phyloP scores from a whole-genome alignment of 35 echinoderm and acorn worm species.

The Lytechinus variegatus region DNA sequence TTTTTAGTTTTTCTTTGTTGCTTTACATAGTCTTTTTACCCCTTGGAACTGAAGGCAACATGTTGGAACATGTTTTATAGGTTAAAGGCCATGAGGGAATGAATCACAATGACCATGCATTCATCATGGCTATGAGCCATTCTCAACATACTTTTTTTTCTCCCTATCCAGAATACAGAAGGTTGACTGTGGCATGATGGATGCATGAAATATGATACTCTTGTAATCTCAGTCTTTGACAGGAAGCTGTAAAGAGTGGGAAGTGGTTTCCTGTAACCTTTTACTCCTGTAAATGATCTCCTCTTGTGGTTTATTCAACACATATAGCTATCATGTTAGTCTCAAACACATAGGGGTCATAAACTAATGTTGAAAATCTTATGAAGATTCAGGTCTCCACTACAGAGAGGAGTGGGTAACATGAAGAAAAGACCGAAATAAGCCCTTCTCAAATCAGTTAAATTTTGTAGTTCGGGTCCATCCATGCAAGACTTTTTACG shows the following conservation, averaged over 20 bases:
- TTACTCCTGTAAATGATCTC: background rate
- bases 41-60: background rate
- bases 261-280: background rate
- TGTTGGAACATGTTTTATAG: conserved; percentile 5
- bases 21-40: background rate
- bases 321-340: background rate
- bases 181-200: background rate
- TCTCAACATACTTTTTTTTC: background rate
- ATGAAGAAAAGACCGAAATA: background rate
- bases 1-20: background rate
- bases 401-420: background rate
- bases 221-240: background rate
- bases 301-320: background rate
- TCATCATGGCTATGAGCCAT: conserved; percentile 9
- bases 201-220: background rate
- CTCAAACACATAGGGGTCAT: background rate
- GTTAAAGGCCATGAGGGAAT: background rate
- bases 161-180: background rate
- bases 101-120: conserved; percentile 18
- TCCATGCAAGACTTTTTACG: too few species aligned
- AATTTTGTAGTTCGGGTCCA: too few species aligned
- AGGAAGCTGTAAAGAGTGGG: background rate
- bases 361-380: background rate
- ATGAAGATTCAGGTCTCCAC: background rate
- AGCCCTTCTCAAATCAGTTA: background rate